These are phyloP conservation scores for Rhinopithecus roxellana DNA, from an alignment of 2,113 vertebrate species.

Conservation along the genomic window DNA sequence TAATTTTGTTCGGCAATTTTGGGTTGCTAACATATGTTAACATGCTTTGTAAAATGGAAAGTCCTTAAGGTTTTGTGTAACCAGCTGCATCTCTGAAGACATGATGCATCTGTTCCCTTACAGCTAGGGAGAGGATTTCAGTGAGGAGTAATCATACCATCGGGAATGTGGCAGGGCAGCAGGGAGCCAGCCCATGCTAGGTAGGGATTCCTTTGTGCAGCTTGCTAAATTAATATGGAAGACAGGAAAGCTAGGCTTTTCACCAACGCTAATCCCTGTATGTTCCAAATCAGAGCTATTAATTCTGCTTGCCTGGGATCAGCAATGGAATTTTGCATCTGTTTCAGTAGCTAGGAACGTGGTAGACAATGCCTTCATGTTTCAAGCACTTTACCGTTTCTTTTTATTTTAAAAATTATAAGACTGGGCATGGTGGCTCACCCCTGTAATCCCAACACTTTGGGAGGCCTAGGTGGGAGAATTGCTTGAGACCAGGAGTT, in stretches of 20 bases:
- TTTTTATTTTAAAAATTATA: background rate
- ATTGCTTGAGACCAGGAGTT: too few species aligned
- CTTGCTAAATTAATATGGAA: background rate
- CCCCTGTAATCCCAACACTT: too few species aligned
- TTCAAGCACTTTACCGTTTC: background rate
- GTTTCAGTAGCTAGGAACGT: background rate
- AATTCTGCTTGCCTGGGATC: background rate
- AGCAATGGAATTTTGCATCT: background rate
- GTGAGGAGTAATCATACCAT: background rate
- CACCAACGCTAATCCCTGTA: background rate
- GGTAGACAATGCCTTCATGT: background rate
- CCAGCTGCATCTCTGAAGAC: background rate
- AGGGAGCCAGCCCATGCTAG: background rate
- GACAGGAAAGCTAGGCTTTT: too few species aligned
- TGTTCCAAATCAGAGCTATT: background rate
- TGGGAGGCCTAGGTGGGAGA: too few species aligned
- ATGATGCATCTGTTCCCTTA: background rate
- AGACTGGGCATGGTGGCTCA: background rate
- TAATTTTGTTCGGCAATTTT: background rate
- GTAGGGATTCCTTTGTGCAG: background rate
- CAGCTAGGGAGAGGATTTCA: background rate
- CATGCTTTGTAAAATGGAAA: background rate
- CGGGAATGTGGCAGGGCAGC: background rate
- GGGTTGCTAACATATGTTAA: background rate
- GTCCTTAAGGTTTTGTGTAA: background rate